Evolutionary conservation across 2,797 vertebrate genomes (phyloP).

Genomic region (Danio tinwini): DNA sequence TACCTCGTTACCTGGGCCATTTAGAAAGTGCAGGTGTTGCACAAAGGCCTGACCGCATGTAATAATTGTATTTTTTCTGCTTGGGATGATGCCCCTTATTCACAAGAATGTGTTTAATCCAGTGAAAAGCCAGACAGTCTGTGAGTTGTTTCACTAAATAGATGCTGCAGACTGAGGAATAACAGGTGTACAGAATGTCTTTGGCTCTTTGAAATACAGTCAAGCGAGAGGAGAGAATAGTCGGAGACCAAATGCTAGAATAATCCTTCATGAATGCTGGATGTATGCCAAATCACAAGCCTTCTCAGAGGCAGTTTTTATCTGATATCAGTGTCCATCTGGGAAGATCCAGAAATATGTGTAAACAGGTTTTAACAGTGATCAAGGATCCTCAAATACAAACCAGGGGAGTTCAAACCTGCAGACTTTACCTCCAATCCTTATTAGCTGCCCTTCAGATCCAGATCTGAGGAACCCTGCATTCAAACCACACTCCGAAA

Average conservation of each 20-base stretch:
- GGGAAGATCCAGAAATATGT: background rate
- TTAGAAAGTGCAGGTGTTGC: conserved; percentile 40
- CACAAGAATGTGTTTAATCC: conserved; percentile 47
- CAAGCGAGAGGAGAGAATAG: conserved; percentile 23
- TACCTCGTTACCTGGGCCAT: conserved; percentile 20
- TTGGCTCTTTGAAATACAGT: conserved; percentile 47
- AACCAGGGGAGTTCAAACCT: too few relatives aligned
- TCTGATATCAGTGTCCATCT: background rate
- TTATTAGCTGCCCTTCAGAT: too few relatives aligned
- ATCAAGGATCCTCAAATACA: background rate
- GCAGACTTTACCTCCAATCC: too few relatives aligned
- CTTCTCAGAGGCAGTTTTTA: background rate
- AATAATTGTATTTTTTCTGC: conserved; percentile 42
- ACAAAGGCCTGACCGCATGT: conserved; percentile 25
- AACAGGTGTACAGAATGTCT: conserved; percentile 55
- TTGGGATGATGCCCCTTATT: conserved; percentile 31
- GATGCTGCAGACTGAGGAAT: conserved; percentile 51
- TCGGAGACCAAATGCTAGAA: background rate
- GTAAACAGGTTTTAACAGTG: background rate
- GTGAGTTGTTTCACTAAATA: conserved; percentile 48
- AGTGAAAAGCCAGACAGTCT: conserved; percentile 51
- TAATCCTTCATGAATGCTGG: conserved; percentile 5
- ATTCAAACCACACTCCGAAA: background rate
- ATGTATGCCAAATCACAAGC: background rate
- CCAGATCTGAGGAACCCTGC: background rate